A percentile compares a stretch with the other conserved stretches of the same genome.
Evolutionary conservation across 2,113 vertebrate genomes (phyloP).

Genomic region (Microtus pennsylvanicus): DNA sequence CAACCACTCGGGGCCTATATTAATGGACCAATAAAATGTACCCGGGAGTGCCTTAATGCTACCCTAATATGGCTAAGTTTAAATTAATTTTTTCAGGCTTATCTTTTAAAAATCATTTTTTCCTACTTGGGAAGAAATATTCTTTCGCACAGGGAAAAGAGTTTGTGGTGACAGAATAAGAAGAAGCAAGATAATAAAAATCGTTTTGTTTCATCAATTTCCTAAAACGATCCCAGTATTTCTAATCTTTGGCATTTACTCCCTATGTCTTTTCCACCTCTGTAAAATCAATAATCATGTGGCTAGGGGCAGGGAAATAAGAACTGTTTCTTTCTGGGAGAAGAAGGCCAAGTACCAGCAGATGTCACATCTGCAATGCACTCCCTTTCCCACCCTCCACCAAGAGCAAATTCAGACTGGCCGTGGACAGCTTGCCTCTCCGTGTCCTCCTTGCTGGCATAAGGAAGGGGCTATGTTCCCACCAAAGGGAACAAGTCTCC

Average conservation of each 20-base stretch:
- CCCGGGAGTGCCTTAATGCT: conserved; percentile 86
- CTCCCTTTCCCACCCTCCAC: neutral
- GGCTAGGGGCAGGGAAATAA: neutral
- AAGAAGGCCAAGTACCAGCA: neutral
- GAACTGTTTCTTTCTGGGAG: conserved; percentile 13
- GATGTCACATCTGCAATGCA: neutral
- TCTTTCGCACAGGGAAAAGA: conserved; percentile 63
- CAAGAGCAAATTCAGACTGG: neutral
- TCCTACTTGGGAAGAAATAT: conserved; percentile 83
- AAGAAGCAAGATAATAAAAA: conserved; percentile 77
- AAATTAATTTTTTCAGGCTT: conserved; percentile 89
- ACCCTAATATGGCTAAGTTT: conserved; percentile 86
- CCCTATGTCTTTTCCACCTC: neutral
- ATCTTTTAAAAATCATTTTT: conserved; percentile 88
- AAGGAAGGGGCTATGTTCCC: neutral
- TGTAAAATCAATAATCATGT: neutral
- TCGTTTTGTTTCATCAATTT: conserved; percentile 36
- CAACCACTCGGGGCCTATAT: conserved; percentile 89
- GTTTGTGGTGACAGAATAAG: conserved; percentile 72
- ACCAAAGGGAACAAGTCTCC: neutral
- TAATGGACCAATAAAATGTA: conserved; percentile 91
- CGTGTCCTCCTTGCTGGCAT: neutral
- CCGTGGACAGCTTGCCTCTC: neutral
- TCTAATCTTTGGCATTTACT: conserved; percentile 58
- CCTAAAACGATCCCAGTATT: conserved; percentile 1